A percentile compares a stretch with the other conserved stretches of the same genome.
Evolutionary conservation across 2,888 invertebrate species (phyloP).

Genomic region (Drosophila rellima): DNA sequence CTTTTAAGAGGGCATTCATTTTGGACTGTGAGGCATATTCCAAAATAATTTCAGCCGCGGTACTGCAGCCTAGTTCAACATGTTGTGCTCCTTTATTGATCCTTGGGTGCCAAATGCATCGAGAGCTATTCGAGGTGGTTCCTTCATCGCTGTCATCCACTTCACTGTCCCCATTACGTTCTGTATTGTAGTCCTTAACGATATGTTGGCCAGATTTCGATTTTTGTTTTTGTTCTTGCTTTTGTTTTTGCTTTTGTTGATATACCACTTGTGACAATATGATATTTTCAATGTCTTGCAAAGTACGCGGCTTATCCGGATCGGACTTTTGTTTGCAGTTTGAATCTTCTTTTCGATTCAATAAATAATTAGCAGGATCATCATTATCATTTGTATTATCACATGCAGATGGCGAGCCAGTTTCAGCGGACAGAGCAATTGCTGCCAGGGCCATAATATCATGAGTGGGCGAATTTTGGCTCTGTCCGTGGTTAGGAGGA

Average conservation of each 20-base stretch:
- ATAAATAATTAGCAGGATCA: neutral
- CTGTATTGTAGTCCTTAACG: neutral
- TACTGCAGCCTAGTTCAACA: conserved; percentile 29
- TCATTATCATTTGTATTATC: neutral
- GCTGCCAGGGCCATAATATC: conserved; percentile 72
- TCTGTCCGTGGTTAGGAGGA: neutral
- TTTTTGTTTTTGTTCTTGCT: too few relatives aligned
- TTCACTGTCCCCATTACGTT: conserved; percentile 35
- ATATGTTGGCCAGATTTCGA: neutral
- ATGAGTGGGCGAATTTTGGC: conserved; percentile 44
- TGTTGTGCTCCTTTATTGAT: conserved; percentile 13
- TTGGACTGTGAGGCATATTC: conserved; percentile 67
- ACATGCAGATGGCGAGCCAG: conserved; percentile 20
- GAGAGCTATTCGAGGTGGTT: conserved; percentile 24
- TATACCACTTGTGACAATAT: conserved; percentile 56
- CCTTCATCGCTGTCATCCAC: conserved; percentile 13
- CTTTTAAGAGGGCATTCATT: conserved; percentile 13
- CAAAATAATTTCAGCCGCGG: conserved; percentile 78
- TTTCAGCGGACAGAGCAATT: conserved; percentile 72
- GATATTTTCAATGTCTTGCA: conserved; percentile 71
- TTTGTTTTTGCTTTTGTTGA: conserved; percentile 2
- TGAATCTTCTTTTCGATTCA: neutral
- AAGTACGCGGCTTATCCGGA: conserved; percentile 24
- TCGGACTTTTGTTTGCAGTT: conserved; percentile 11
- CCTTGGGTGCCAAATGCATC: conserved; percentile 79